Evolutionary conservation across 2,113 vertebrate genomes (phyloP).

Genomic region (Crotalus tigris): DNA sequence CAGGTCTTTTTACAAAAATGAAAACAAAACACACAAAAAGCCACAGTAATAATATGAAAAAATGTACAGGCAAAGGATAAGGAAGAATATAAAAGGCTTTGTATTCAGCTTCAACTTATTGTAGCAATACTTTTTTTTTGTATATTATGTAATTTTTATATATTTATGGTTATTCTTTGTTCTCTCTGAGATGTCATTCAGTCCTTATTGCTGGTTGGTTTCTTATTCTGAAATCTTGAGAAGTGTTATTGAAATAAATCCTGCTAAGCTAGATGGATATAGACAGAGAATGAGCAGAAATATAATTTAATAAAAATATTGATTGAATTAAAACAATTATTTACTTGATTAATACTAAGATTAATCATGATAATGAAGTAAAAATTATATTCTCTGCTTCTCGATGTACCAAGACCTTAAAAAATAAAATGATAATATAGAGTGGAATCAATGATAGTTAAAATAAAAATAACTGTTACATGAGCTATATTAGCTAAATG

Average conservation of each 20-base stretch:
- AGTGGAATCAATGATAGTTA: neutral
- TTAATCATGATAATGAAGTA: neutral
- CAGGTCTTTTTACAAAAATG: neutral
- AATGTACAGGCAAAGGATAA: neutral
- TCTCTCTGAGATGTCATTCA: neutral
- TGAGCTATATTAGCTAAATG: conserved; percentile 12
- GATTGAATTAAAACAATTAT: neutral
- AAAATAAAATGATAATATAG: neutral
- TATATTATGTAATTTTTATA: neutral
- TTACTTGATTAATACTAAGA: neutral
- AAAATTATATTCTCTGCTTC: conserved; percentile 7
- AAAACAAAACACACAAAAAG: neutral
- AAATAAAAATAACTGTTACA: conserved; percentile 17
- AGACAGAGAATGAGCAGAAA: neutral
- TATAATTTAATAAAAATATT: neutral
- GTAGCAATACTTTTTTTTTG: neutral
- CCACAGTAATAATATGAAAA: too few relatives aligned
- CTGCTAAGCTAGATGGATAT: neutral
- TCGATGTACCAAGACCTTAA: neutral
- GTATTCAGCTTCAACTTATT: neutral
- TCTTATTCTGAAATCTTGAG: neutral
- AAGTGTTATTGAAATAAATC: neutral
- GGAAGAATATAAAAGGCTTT: neutral
- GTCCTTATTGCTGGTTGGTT: neutral
- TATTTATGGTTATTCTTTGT: neutral